Evolutionary conservation across 2,797 vertebrate species (phyloP), one percentile per base, ranked within the genome.

Genomic region (Tokudaia tokunoshimensis): DNA sequence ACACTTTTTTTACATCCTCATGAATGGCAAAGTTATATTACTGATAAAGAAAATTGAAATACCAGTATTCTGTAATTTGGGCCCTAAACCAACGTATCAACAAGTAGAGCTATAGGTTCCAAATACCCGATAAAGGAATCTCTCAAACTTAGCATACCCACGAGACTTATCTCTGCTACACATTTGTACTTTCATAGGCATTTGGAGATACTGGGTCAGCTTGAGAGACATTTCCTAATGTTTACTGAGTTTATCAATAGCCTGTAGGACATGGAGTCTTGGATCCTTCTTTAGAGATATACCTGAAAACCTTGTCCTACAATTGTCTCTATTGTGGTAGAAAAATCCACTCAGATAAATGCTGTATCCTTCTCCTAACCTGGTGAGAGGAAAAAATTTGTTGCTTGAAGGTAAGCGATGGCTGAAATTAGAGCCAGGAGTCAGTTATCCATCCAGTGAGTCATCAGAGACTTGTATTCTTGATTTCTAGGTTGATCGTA

Each of bases 391-490:
- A 4, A 78, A 44, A 82, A 59, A 85, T 59, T 85, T 70, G 67
- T 94, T 34, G 47, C 41, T 94, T 94, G 41, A 75, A 37, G 57
- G 41, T 83, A 31, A 50, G 8, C 81, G 57, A 91, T 72, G 79
- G 15, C 57, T 80, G 72, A 80, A 57, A 59, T 31, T 83, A 82
- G 37, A 86, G 29, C 31, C 82, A 76, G 52, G 63, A 88, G 76
- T 12, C 70, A 10, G 65, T 26, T 22, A 22, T 84, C 24, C 10
- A 37, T 89, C 50, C 41, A 61, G 24, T 44, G 22, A 91, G 26
- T 26, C 59, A 91, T 98, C 98, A 99, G 85, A 99, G 97, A 47
- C 98, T 98, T 94, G 98, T 98, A 97, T 98, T 99, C 97, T 98
- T 98, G 84, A 96, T 97, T 92, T 98, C 97, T 0, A 98, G 93